A percentile compares a stretch with the other conserved stretches of the same genome.
phyloP scores from a whole-genome alignment of 1,140 invertebrate genomes.

The Coelopa frigida region DNA sequence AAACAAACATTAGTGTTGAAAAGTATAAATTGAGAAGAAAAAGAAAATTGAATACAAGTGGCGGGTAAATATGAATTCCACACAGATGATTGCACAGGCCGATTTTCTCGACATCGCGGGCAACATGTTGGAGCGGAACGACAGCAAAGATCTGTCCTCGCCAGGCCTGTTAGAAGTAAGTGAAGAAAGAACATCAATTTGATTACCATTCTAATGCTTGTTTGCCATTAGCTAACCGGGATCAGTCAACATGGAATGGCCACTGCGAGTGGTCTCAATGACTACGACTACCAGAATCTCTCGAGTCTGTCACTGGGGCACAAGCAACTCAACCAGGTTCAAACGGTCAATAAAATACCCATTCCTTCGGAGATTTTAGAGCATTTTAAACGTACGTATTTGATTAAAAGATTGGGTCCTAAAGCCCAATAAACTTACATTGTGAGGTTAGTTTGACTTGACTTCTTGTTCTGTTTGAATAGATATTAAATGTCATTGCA shows the following conservation, averaged over 20 bases:
- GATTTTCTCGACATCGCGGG: conserved; percentile 32
- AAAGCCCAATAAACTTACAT: background rate
- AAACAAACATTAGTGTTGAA: too few species aligned
- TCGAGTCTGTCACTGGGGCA: conserved; percentile 55
- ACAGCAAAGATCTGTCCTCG: conserved; percentile 27
- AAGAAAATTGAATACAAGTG: too few species aligned
- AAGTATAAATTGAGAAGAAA: too few species aligned
- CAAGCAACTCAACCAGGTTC: conserved; percentile 68
- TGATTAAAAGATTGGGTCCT: background rate
- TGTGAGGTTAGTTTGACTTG: conserved; percentile 25
- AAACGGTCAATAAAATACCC: conserved; percentile 73
- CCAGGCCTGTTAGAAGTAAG: conserved; percentile 35
- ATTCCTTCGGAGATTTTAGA: conserved; percentile 88
- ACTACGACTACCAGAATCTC: conserved; percentile 81
- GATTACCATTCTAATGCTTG: background rate
- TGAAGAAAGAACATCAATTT: background rate
- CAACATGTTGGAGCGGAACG: conserved; percentile 37
- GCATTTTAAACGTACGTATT: conserved; percentile 77
- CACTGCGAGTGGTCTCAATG: conserved; percentile 70
- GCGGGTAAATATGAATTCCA: conserved; percentile 22
- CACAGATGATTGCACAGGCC: conserved; percentile 16
- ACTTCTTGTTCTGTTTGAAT: conserved; percentile 14
- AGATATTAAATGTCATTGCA: conserved; percentile 90
- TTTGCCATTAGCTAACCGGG: conserved; percentile 28
- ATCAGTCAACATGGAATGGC: conserved; percentile 41